Base-by-base conservation (phyloP, 2,113 vertebrate genomes). In the Alexandromys fortis region DNA sequence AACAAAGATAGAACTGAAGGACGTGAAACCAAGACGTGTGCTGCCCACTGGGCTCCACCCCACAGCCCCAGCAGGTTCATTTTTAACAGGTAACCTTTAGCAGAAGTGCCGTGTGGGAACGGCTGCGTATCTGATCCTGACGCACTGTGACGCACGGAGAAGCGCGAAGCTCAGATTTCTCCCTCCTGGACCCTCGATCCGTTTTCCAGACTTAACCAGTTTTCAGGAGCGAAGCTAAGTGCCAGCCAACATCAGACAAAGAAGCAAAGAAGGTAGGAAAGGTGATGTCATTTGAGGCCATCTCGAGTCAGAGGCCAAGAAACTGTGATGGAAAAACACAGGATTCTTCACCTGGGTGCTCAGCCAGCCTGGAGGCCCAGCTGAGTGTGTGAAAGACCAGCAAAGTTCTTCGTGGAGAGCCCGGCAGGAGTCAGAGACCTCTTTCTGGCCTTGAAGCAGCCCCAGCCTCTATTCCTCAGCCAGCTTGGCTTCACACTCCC, bases 191-290 rank as follows among this genome's bases (percentile, higher is more conserved):
- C 35, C 28, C 45, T 42, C 10, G 33, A 35, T 83, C 52, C 73
- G 76, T 95, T 85, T 77, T 65, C 88, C 95, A 94, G 79, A 92
- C 52, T 90, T 81, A 90, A 89, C 65, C 95, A 55, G 81, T 49
- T 47, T 87, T 89, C 26, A 75, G 92, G 89, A 58, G 76, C 28
- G 0, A 22, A 91, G 92, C 28, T 4, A 81, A 76, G 63, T 83
- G 68, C 68, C 77, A 63, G 82, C 63, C 93, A 87, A 85, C 38
- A 21, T 42, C 87, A 96, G 77, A 96, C 91, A 98, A 97, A 94
- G 95, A 90, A 90, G 91, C 82, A 91, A 91, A 97, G 94, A 92
- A 92, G 96, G 82, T 49, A 47, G 73, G 63, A 90, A 96, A 91
- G 33, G 28, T 90, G 72, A 86, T 91, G 92, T 93, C 65, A 96